A percentile compares a stretch with the other conserved stretches of the same genome.
Evolutionary conservation across 2,797 vertebrate genomes (phyloP).

Genomic region (Odontamblyopus rebecca): DNA sequence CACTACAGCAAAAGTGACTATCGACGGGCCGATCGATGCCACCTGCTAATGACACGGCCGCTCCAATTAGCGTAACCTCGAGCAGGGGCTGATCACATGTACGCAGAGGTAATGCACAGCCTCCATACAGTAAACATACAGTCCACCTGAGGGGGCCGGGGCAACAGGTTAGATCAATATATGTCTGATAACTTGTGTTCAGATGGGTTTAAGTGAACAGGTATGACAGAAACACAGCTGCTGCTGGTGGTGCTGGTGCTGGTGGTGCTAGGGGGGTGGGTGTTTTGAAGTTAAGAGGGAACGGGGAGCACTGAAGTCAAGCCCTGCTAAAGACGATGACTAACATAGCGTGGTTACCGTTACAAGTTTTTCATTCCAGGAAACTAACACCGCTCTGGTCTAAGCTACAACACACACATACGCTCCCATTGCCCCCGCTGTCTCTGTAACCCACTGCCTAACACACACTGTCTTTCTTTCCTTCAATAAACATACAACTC

Average conservation of each 20-base stretch:
- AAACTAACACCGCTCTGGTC: constrained; percentile 65
- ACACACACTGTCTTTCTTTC: constrained; percentile 19
- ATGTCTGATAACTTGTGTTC: constrained; percentile 28
- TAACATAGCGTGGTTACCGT: constrained; percentile 53
- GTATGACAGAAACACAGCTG: constrained; percentile 45
- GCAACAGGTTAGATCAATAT: constrained; percentile 56
- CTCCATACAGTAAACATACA: constrained; percentile 26
- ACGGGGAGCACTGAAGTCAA: constrained; percentile 35
- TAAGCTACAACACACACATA: constrained; percentile 49
- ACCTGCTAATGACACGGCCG: constrained; percentile 75
- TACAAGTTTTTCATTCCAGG: constrained; percentile 74
- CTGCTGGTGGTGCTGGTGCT: constrained; percentile 28
- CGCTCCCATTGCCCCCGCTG: neutral
- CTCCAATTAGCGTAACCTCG: constrained; percentile 70
- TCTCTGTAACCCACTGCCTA: neutral
- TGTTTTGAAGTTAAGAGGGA: constrained; percentile 25
- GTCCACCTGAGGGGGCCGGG: neutral
- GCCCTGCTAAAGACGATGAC: constrained; percentile 63
- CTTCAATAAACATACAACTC: constrained; percentile 41
- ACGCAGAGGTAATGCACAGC: constrained; percentile 23
- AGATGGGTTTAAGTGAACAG: constrained; percentile 41
- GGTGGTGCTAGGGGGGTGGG: constrained; percentile 3
- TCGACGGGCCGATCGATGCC: constrained; percentile 77
- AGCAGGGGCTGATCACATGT: constrained; percentile 27
- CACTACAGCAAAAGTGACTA: constrained; percentile 71